A percentile compares a stretch with the other conserved stretches of the same genome.
Conservation (phyloP, 2,113 vertebrate genomes). For the Ictidomys tridecemlineatus region DNA sequence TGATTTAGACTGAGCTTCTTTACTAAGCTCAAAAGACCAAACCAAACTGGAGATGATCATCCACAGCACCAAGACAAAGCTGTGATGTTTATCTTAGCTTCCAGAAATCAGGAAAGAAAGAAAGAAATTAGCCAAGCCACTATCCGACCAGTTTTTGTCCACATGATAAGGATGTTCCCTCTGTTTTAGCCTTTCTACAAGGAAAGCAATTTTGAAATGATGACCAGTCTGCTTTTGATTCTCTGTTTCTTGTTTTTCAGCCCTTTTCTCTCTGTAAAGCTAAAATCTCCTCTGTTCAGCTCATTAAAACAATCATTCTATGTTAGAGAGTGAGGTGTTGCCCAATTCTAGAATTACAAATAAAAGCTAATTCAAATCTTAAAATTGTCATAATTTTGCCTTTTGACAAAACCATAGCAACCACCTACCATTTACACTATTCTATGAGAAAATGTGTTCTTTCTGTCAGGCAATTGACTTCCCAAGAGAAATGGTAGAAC, state of each 20-base stretch:
- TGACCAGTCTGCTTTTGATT: background rate
- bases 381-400: background rate
- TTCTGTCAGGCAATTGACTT: background rate
- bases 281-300: background rate
- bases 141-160: background rate
- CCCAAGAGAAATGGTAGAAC: background rate
- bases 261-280: background rate
- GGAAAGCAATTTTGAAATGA: background rate
- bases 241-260: background rate
- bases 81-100: background rate
- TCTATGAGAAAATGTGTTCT: background rate
- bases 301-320: background rate
- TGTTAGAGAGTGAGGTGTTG: background rate
- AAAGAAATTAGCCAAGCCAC: background rate
- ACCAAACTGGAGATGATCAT: background rate
- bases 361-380: background rate
- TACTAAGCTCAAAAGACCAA: background rate
- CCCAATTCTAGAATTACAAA: background rate
- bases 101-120: background rate
- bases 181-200: background rate
- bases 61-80: background rate
- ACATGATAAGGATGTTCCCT: background rate
- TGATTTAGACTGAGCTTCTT: background rate
- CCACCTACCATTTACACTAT: background rate
- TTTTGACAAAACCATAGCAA: background rate